These are phyloP conservation scores for Ivindomyrus marchei DNA, from an alignment of 2,113 vertebrate genomes.

Conservation along the genomic window DNA sequence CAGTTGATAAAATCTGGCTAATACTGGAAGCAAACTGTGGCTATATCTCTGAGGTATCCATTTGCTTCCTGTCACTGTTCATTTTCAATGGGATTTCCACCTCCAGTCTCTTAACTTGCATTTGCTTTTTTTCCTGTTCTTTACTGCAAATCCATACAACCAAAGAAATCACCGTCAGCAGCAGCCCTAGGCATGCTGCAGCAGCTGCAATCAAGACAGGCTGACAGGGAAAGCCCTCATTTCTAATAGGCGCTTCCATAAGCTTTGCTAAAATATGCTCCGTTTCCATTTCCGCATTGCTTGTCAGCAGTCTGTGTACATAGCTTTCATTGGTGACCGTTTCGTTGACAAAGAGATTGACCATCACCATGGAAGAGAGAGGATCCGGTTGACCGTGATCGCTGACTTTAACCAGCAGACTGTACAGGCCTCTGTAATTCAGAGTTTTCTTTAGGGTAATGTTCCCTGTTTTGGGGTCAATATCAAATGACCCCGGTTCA, in stretches of 20 bases:
- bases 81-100: slow-evolving; percentile 87
- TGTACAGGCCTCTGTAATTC: slow-evolving; percentile 85
- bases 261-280: slow-evolving; percentile 76
- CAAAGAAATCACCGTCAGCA: slow-evolving; percentile 73
- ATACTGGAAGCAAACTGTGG: neutral
- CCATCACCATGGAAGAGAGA: slow-evolving; percentile 84
- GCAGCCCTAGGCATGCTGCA: slow-evolving; percentile 73
- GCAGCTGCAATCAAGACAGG: slow-evolving; percentile 78
- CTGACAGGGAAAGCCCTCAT: slow-evolving; percentile 70
- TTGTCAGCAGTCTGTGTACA: slow-evolving; percentile 81
- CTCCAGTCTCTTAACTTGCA: slow-evolving; percentile 62
- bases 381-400: slow-evolving; percentile 94
- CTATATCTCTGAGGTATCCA: slow-evolving; percentile 67
- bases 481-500: slow-evolving; percentile 81
- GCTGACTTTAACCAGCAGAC: slow-evolving; percentile 90
- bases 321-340: slow-evolving; percentile 95
- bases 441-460: slow-evolving; percentile 88
- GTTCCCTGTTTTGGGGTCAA: slow-evolving; percentile 90
- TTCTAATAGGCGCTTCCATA: slow-evolving; percentile 67
- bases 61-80: slow-evolving; percentile 76
- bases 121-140: slow-evolving; percentile 69
- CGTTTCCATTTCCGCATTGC: slow-evolving; percentile 77
- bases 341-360: slow-evolving; percentile 96
- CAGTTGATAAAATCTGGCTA: neutral
- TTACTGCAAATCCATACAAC: slow-evolving; percentile 80